Evolutionary conservation across 2,797 vertebrate species (phyloP).

Genomic region (Urosaurus nigricauda): DNA sequence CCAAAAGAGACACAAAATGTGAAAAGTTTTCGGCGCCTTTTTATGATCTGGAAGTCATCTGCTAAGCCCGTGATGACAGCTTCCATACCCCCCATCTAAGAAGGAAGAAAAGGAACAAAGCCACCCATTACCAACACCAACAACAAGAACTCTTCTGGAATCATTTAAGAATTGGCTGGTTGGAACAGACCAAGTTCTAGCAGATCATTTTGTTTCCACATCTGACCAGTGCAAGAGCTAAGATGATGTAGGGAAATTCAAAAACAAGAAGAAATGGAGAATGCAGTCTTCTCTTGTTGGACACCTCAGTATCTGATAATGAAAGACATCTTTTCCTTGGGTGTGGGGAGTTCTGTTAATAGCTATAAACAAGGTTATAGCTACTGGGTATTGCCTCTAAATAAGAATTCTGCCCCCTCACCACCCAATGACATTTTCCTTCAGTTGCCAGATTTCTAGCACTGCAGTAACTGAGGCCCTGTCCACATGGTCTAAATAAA

Average conservation of each 20-base stretch:
- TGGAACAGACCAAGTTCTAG: neutral
- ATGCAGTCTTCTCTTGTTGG: neutral
- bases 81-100: slow-evolving; percentile 99
- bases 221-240: neutral
- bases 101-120: slow-evolving; percentile 21
- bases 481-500: too few species aligned
- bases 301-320: neutral
- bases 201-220: neutral
- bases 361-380: neutral
- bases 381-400: too few species aligned
- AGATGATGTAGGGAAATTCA: neutral
- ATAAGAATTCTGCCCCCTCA: too few species aligned
- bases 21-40: slow-evolving; percentile 93
- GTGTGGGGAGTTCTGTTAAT: too few species aligned
- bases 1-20: slow-evolving; percentile 88
- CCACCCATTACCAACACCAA: neutral
- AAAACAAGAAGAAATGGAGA: neutral
- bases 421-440: too few species aligned
- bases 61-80: slow-evolving; percentile 95
- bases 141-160: rapidly evolving
- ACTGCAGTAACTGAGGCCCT: too few species aligned
- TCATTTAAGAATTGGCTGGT: neutral
- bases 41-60: slow-evolving; percentile 94
- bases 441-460: too few species aligned
- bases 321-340: too few species aligned